Evolutionary conservation across 2,113 vertebrate species (phyloP), one percentile per base, ranked within the genome.

Genomic region (Plectropomus leopardus): DNA sequence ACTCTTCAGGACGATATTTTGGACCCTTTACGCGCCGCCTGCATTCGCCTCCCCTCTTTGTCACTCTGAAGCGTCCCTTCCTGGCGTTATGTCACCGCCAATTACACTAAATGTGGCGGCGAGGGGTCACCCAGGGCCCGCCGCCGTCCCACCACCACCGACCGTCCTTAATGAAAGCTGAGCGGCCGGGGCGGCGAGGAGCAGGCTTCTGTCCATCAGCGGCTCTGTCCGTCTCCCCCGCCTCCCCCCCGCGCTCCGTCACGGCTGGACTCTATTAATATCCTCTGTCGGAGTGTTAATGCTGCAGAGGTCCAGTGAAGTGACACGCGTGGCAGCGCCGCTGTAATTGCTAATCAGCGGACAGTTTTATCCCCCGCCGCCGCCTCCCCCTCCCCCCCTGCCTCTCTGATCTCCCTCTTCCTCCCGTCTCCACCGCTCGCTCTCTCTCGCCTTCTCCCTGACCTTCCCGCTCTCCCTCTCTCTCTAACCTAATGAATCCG

Each of bases 281-380:
- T 87, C 83, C 80, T 80, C 59, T 86, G 93, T 93, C 88, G 87
- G 71, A 70, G 80, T 79, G 94, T 93, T 95, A 94, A 94, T 93
- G 94, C 90, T 87, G 93, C 79, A 82, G 91, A 91, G 93, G 93
- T 92, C 92, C 92, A 88, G 89, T 78, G 90, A 88, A 92, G 92
- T 94, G 95, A 95, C 95, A 94, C 90, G 89, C 87, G 89, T 92
- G 75, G 87, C 89, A 89, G 89, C 86, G n/a, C 82, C 55, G 44
- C 89, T 88, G 84, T 93, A 94, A 95, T 95, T 94, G 92, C 94
- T 95, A 95, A 95, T 95, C 94, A 95, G 90, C 14, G 81, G 94
- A 91, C 91, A 88, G 92, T 94, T 94, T 92, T 93, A 94, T 93
- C 87, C 90, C 86, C 78, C 87, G 4, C 68, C 34, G 9, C 51